These are phyloP conservation scores for Apocrypta bakeri DNA, from an alignment of 1,140 invertebrate genomes.

Conservation along the genomic window DNA sequence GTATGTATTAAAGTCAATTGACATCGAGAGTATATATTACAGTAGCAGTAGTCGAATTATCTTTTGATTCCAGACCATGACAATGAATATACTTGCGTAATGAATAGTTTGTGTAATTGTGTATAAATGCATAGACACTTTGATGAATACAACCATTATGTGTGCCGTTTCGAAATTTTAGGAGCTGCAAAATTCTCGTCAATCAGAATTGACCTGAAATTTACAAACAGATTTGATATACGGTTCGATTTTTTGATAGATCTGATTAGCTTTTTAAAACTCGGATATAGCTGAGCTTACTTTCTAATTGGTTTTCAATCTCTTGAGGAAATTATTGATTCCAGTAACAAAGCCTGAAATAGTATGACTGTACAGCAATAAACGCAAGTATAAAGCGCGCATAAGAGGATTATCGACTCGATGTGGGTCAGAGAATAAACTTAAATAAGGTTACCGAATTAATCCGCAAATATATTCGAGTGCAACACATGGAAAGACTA, in stretches of 20 bases:
- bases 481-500: background rate
- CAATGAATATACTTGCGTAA: too few species aligned
- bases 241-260: too few species aligned
- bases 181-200: background rate
- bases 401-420: too few species aligned
- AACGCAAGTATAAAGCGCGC: too few species aligned
- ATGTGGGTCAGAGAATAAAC: background rate
- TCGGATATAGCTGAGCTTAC: too few species aligned
- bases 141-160: background rate
- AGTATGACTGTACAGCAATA: too few species aligned
- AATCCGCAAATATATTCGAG: background rate
- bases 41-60: conserved; percentile 8
- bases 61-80: background rate
- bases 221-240: too few species aligned
- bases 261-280: too few species aligned
- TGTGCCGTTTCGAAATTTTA: background rate
- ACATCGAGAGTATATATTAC: background rate
- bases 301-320: too few species aligned
- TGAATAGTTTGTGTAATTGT: background rate
- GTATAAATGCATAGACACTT: background rate
- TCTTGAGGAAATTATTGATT: too few species aligned
- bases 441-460: background rate
- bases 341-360: too few species aligned
- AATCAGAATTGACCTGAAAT: too few species aligned
- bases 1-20: conserved; percentile 17